A percentile compares a stretch with the other conserved stretches of the same genome.
Conservation (phyloP, 2,888 invertebrate genomes). For the Sphaeridia pumilis region DNA sequence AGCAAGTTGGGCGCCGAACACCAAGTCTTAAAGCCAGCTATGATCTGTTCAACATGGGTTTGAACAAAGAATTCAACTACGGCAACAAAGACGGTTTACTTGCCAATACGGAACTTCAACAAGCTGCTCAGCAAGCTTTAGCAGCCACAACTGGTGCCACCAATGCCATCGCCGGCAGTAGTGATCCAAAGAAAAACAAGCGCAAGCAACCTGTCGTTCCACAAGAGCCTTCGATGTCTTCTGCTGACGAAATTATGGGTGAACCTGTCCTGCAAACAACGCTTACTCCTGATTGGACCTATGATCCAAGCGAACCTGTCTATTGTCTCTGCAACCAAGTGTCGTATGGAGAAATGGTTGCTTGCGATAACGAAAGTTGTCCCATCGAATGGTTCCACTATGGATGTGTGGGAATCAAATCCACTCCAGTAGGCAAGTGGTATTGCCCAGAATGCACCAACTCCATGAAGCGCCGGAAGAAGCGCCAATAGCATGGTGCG, state of each 20-base stretch:
- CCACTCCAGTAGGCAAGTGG: conserved; percentile 97
- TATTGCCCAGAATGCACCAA: conserved; percentile 91
- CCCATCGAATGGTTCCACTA: conserved; percentile 99
- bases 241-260: conserved; percentile 43
- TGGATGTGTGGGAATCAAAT: conserved; percentile 89
- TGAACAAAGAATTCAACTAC: conserved; percentile 53
- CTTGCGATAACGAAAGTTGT: conserved; percentile 97
- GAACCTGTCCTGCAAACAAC: conserved; percentile 47
- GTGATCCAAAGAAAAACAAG: conserved; percentile 33
- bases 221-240: conserved; percentile 26
- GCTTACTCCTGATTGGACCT: conserved; percentile 53
- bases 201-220: conserved; percentile 34
- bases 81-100: conserved; percentile 60
- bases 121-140: conserved; percentile 59
- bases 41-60: conserved; percentile 59
- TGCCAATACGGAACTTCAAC: conserved; percentile 37
- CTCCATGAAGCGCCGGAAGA: conserved; percentile 68
- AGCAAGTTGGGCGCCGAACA: conserved; percentile 87
- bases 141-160: conserved; percentile 46
- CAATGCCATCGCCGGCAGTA: conserved; percentile 17
- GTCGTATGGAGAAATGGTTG: conserved; percentile 97
- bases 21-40: conserved; percentile 90
- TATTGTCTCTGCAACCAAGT: conserved; percentile 97
- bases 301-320: conserved; percentile 89
- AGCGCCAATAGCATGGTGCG: conserved; percentile 42